Evolutionary conservation across 2,797 vertebrate genomes (phyloP), one percentile per base, ranked within the genome.

Genomic region (Octomys mimax): DNA sequence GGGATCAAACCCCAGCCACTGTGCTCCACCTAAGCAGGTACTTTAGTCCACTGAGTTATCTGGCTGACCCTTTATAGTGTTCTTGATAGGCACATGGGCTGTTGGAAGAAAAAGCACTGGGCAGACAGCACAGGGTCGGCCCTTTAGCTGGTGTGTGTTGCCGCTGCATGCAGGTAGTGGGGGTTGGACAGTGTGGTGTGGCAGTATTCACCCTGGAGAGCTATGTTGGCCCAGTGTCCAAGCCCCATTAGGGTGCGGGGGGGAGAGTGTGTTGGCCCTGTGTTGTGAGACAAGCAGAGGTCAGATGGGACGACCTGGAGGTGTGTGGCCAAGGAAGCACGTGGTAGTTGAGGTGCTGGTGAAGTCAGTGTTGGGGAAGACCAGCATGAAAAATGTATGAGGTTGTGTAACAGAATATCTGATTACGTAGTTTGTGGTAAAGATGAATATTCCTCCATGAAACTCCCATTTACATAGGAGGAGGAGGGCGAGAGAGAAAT

Each of bases 341-440:
- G 73, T 57, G 18, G 77, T 61, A 26, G 24, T 5, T 62, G 39
- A 2, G 5, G 24, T 33, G 49, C 14, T 11, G 5, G 54, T 92
- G 9, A 92, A 68, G 80, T 92, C 93, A 52, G 54, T 77, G 68
- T 49, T 59, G n/a, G 54, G 52, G 49, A 79, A 78, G 46, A 49
- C 33, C 3, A 73, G 68, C 24, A 12, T 62, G 70, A 14, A 24
- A 73, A 70, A 61, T 7, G 24, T 5, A 36, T 9, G 1, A 22
- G 31, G 16, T 10, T 42, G 24, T 21, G 22, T 36, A 42, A 42
- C 57, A 87, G 87, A 95, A n/a, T 84, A 59, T 22, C 61, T 6
- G 54, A 16, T 39, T 61, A 36, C 6, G 4, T 33, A 5, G 61
- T 57, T 1, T 21, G 3, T 82, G 19, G 42, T 49, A 46, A 89